Evolutionary conservation across 1,140 invertebrate genomes (phyloP).

Genomic region (Procambarus clarkii): DNA sequence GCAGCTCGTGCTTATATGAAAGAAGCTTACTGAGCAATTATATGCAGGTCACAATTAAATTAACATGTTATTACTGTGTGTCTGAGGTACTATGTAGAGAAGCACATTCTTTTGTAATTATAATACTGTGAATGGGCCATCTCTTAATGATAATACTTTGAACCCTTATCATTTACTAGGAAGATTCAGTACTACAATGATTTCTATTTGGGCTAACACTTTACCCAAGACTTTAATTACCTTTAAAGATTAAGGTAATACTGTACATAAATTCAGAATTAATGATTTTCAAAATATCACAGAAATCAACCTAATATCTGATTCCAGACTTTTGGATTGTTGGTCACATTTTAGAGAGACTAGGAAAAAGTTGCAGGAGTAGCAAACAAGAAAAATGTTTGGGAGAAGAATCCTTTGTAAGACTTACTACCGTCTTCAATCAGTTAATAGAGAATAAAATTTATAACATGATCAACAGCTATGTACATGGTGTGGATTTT

Average conservation of each 20-base stretch:
- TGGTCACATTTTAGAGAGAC: constrained; percentile 69
- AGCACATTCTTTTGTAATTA: constrained; percentile 29
- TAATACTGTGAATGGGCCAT: constrained; percentile 44
- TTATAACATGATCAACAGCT: constrained; percentile 71
- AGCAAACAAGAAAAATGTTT: constrained; percentile 67
- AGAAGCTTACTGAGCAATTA: constrained; percentile 56
- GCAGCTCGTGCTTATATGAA: constrained; percentile 34
- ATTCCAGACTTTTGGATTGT: constrained; percentile 57
- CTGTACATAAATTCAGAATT: constrained; percentile 22
- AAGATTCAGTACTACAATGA: constrained; percentile 22
- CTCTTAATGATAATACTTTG: constrained; percentile 22
- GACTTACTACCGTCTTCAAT: constrained; percentile 60
- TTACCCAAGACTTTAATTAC: constrained; percentile 29
- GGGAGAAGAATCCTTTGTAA: constrained; percentile 42
- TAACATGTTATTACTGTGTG: background rate
- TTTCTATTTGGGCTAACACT: constrained; percentile 18
- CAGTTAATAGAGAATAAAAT: constrained; percentile 71
- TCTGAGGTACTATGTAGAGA: constrained; percentile 17
- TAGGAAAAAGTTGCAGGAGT: constrained; percentile 64
- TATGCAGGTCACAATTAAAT: constrained; percentile 18
- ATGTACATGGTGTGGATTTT: constrained; percentile 67
- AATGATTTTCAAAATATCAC: constrained; percentile 37
- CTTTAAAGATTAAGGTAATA: constrained; percentile 26
- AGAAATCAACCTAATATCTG: constrained; percentile 49
- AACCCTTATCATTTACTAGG: background rate